These are phyloP conservation scores for Drosophila lacteicornis DNA, from an alignment of 1,140 invertebrate species.

Conservation along the genomic window DNA sequence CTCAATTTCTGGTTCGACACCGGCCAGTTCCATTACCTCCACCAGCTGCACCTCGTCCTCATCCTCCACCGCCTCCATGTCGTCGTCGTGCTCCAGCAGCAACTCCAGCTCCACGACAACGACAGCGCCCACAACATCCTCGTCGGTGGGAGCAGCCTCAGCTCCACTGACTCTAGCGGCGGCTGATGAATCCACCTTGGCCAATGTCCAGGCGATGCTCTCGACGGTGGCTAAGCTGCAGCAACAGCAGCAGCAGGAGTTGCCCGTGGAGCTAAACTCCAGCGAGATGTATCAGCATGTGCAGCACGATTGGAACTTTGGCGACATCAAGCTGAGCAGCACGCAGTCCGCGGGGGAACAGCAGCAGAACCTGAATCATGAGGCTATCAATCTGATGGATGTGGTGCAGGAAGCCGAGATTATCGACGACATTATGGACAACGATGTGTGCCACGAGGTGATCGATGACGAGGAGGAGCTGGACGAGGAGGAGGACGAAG, in stretches of 20 bases:
- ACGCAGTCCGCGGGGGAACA: conserved; percentile 38
- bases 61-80: conserved; percentile 62
- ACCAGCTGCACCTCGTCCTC: conserved; percentile 66
- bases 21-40: conserved; percentile 52
- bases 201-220: conserved; percentile 67
- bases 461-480: conserved; percentile 47
- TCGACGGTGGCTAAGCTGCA: conserved; percentile 62
- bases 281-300: conserved; percentile 81
- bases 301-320: conserved; percentile 84
- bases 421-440: conserved; percentile 67
- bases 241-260: conserved; percentile 54
- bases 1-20: conserved; percentile 44
- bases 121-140: conserved; percentile 53
- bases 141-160: conserved; percentile 37
- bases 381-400: conserved; percentile 74
- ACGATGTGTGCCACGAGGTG: conserved; percentile 70
- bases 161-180: conserved; percentile 48
- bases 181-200: conserved; percentile 50
- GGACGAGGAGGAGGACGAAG: conserved; percentile 60
- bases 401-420: conserved; percentile 70
- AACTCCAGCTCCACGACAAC: conserved; percentile 56
- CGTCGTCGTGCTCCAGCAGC: conserved; percentile 70
- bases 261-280: conserved; percentile 61
- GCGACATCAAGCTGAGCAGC: conserved; percentile 65
- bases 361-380: conserved; percentile 58